phyloP scores from a whole-genome alignment of 2,113 vertebrate species.

The Peromyscus maniculatus region DNA sequence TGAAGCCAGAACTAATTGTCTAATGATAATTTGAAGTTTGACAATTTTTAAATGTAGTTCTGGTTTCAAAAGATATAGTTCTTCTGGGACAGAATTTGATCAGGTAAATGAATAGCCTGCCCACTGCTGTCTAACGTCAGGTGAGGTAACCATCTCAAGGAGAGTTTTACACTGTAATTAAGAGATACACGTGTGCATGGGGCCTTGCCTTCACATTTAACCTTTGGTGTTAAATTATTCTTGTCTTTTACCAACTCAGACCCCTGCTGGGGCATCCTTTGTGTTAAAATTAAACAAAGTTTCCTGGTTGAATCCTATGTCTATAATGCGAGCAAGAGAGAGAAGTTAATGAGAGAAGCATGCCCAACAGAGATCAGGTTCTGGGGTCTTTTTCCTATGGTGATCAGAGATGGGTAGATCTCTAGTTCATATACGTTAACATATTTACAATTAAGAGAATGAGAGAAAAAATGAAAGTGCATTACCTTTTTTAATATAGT shows the following conservation, averaged over 20 bases:
- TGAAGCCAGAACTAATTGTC: background rate
- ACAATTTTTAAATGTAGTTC: background rate
- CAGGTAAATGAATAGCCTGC: background rate
- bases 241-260: conserved; percentile 22
- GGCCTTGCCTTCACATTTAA: conserved; percentile 2
- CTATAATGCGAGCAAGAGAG: background rate
- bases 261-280: conserved; percentile 1
- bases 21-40: background rate
- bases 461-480: background rate
- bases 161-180: conserved; percentile 26
- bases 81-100: background rate
- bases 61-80: background rate
- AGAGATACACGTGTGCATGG: background rate
- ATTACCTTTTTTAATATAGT: background rate
- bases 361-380: background rate
- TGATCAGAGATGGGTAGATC: background rate
- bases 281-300: conserved; percentile 49
- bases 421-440: background rate
- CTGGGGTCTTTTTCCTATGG: background rate
- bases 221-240: conserved; percentile 50
- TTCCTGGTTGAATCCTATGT: conserved; percentile 35
- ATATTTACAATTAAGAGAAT: background rate
- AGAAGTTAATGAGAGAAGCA: background rate
- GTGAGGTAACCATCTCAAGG: background rate
- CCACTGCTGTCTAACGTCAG: background rate